Evolutionary conservation across 2,113 vertebrate genomes (phyloP).

Genomic region (Ciconia boyciana): DNA sequence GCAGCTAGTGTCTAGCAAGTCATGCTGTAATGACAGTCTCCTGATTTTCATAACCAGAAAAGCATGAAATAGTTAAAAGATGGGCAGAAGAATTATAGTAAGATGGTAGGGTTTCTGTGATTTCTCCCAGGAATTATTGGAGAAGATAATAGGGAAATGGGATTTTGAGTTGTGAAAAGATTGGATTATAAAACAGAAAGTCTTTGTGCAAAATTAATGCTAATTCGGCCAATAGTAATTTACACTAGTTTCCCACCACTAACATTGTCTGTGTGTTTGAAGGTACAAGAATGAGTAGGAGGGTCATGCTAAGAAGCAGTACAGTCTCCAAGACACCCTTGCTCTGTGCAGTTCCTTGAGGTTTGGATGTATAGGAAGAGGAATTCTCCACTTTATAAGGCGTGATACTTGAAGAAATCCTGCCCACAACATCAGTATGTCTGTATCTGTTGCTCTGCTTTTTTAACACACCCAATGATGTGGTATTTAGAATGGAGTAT

Average conservation of each 20-base stretch:
- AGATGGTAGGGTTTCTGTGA: background rate
- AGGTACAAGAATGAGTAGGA: background rate
- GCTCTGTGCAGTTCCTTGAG: background rate
- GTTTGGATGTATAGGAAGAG: background rate
- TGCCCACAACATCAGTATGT: background rate
- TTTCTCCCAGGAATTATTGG: background rate
- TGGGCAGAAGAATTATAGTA: background rate
- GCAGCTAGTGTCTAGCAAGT: background rate
- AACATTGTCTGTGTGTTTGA: background rate
- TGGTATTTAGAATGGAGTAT: background rate
- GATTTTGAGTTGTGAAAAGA: background rate
- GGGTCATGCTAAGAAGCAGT: background rate
- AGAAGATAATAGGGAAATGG: background rate
- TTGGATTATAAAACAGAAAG: background rate
- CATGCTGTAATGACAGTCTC: background rate
- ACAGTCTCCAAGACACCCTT: background rate
- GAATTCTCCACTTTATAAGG: background rate
- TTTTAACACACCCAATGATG: background rate
- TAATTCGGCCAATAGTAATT: background rate
- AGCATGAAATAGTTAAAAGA: background rate
- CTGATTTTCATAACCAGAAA: background rate
- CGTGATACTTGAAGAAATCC: background rate
- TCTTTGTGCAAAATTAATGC: background rate
- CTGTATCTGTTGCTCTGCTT: background rate
- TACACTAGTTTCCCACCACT: background rate